Evolutionary conservation across 2,797 vertebrate species (phyloP).

Genomic region (Perodicticus potto): DNA sequence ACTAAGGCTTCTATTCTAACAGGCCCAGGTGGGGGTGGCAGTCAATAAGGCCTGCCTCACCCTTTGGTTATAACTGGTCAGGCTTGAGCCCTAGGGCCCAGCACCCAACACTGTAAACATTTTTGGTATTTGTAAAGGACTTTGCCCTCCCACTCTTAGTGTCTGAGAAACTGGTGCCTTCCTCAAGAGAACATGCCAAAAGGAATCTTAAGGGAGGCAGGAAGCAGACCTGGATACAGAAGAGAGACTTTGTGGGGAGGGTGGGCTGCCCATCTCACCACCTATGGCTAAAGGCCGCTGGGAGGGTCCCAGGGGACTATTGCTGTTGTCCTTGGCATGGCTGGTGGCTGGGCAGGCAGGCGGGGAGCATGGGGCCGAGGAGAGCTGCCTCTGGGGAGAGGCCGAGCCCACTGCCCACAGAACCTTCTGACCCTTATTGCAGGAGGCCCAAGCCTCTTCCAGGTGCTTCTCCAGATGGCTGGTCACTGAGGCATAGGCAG

Average conservation of each 20-base stretch:
- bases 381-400: conserved; percentile 4
- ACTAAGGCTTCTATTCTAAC: conserved; percentile 84
- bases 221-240: conserved; percentile 68
- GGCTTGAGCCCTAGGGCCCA: conserved; percentile 79
- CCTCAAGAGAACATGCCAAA: conserved; percentile 70
- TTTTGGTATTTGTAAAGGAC: conserved; percentile 84
- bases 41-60: conserved; percentile 83
- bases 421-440: conserved; percentile 84
- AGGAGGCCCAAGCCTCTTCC: conserved; percentile 81
- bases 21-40: conserved; percentile 82
- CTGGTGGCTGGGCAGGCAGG: conserved; percentile 58
- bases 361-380: neutral
- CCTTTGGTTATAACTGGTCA: conserved; percentile 86
- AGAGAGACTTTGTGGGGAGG: neutral
- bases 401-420: neutral
- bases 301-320: conserved; percentile 83
- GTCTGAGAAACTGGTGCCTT: conserved; percentile 77
- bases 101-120: conserved; percentile 86
- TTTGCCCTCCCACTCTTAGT: conserved; percentile 61
- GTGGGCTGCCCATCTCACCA: conserved; percentile 67
- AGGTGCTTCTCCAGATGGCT: conserved; percentile 77
- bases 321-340: conserved; percentile 88
- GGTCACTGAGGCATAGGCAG: conserved; percentile 66
- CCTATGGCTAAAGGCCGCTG: conserved; percentile 75
- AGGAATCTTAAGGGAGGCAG: neutral